Conservation (phyloP, 2,797 vertebrate genomes). For the Cheirogaleus major region DNA sequence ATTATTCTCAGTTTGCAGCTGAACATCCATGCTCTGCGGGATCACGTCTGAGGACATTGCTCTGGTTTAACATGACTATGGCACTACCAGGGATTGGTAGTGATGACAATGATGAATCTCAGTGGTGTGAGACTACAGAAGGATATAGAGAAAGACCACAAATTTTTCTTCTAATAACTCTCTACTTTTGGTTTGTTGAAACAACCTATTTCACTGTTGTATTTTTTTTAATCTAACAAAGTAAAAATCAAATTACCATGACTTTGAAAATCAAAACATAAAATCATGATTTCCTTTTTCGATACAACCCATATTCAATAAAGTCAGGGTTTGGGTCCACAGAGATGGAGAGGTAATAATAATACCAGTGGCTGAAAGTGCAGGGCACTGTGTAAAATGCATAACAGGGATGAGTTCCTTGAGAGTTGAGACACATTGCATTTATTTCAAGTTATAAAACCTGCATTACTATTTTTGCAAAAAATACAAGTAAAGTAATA, state of each 20-base stretch:
- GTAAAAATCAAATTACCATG: background rate
- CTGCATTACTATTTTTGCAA: background rate
- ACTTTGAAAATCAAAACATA: background rate
- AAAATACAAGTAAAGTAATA: background rate
- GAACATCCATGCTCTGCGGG: accelerated
- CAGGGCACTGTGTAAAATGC: background rate
- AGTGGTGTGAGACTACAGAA: background rate
- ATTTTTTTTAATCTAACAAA: background rate
- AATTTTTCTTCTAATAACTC: background rate
- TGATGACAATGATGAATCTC: no score
- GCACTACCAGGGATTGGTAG: background rate
- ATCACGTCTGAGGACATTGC: background rate
- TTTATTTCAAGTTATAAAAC: background rate
- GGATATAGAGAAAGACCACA: accelerated
- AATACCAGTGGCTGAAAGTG: accelerated
- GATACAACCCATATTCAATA: background rate
- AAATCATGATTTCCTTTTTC: background rate
- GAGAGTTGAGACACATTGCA: no score
- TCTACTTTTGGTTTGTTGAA: background rate
- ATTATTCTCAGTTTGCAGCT: accelerated
- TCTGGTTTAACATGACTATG: background rate
- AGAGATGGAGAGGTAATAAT: background rate
- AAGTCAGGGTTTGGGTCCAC: background rate
- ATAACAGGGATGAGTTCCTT: background rate
- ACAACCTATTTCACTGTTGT: background rate